Evolutionary conservation across 2,797 vertebrate species (phyloP).

Genomic region (Crocidura indochinensis): DNA sequence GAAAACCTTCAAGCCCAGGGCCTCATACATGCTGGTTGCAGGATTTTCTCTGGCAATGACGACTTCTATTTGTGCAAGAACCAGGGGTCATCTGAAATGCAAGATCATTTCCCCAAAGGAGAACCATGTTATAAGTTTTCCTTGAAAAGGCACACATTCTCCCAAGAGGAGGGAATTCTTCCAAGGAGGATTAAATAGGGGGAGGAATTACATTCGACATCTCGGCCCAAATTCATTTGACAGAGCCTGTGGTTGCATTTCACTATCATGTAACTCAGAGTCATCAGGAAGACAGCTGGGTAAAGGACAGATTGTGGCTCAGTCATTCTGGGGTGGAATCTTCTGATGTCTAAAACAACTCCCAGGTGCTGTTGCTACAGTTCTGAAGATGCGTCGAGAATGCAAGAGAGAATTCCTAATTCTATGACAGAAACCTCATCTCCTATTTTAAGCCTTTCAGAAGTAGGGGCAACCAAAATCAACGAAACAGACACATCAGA

Average conservation of each 20-base stretch:
- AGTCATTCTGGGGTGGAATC: not conserved
- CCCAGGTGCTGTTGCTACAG: not conserved
- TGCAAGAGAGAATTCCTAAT: conserved; percentile 16
- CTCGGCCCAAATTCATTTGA: not conserved
- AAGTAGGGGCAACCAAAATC: conserved; percentile 40
- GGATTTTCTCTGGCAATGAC: not conserved
- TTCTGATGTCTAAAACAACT: conserved; percentile 44
- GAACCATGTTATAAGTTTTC: not conserved
- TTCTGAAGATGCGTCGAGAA: conserved; percentile 25
- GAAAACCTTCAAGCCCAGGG: conserved; percentile 68
- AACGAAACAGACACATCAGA: conserved; percentile 13
- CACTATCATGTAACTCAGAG: not conserved
- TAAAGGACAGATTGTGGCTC: conserved; percentile 1
- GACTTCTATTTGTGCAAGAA: not conserved
- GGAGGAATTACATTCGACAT: conserved; percentile 7
- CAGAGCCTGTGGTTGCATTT: not conserved
- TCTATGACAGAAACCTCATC: not conserved
- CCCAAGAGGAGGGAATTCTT: not conserved
- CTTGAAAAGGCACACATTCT: conserved; percentile 30
- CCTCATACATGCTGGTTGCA: not conserved
- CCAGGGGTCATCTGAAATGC: conserved; percentile 19
- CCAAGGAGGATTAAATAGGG: not conserved
- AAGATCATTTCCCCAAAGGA: not conserved
- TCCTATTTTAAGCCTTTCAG: conserved; percentile 25
- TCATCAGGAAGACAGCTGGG: not conserved